Base-by-base conservation (phyloP, 2,797 vertebrate species). In the Anableps anableps region DNA sequence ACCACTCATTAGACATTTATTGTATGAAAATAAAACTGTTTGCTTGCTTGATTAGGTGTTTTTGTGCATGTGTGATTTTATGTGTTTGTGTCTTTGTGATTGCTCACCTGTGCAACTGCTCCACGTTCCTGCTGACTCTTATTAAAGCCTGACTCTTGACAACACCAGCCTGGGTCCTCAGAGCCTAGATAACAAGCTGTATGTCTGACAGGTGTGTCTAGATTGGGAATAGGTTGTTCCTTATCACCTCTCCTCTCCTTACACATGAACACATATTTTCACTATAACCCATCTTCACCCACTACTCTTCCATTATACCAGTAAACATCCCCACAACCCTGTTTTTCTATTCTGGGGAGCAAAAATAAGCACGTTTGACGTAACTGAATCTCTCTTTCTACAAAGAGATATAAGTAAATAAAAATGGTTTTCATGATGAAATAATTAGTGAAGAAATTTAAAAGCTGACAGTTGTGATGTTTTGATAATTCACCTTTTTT, bases 361-460 rank as follows among this genome's bases (percentile, higher is more conserved):
- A 95, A 82, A 70, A 83, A 90, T 79, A 85, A 97, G 95, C 96
- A 96, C 96, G 97, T 97, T 97, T 98, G 97, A 98, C 97, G 97
- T 97, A 97, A 97, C 97, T 97, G 98, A 98, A 97, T 97, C 96
- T 97, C 87, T 97, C 97, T 97, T 96, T 96, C 95, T 96, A 97
- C 96, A 97, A 96, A 96, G 38, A 41, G 38, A 41, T 41, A 41
- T 41, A 41, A 6, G 38, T 3, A 6, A 41, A 41, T 41, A 3
- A 41, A 41, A 41, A 41, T 41, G 38, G 38, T 41, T 41, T 41
- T 41, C 6, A 41, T 41, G 38, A 3, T 41, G 6, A 41, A 41
- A 41, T 41, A 41, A 41, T 41, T 41, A 41, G 38, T 41, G 3
- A 3, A 3, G 6, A 41, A 41, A 3, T 41, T 41, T 41, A 41